phyloP scores from a whole-genome alignment of 2,797 vertebrate species.

The Petrocephalus sullivani region DNA sequence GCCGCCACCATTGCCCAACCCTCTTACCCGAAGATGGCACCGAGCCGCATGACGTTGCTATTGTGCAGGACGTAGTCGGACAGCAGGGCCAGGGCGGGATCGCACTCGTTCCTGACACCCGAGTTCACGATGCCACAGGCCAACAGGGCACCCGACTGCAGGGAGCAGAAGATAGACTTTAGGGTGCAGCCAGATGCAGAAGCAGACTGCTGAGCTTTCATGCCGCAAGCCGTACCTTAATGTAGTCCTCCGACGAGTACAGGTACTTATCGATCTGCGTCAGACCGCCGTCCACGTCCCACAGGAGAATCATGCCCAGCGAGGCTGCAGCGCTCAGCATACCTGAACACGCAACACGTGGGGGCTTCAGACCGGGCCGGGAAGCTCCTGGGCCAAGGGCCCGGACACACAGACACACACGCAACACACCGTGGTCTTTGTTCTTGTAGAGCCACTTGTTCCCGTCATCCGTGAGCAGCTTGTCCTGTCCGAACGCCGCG shows the following conservation, averaged over 20 bases:
- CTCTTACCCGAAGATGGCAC: slow-evolving; percentile 93
- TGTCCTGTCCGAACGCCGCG: slow-evolving; percentile 95
- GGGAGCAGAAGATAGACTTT: neutral
- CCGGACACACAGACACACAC: neutral
- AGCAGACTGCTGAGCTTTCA: neutral
- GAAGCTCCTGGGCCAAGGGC: neutral
- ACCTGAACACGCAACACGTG: slow-evolving; percentile 55
- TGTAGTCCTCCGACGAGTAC: slow-evolving; percentile 97
- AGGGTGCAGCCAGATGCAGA: neutral
- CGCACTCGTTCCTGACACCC: slow-evolving; percentile 94
- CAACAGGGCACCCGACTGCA: slow-evolving; percentile 89
- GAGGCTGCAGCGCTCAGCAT: slow-evolving; percentile 97
- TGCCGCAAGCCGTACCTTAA: slow-evolving; percentile 70
- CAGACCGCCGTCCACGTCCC: slow-evolving; percentile 95
- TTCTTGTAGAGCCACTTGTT: slow-evolving; percentile 99
- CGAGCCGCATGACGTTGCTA: slow-evolving; percentile 96
- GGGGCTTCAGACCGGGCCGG: neutral
- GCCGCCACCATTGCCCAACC: neutral
- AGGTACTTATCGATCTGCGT: slow-evolving; percentile 98
- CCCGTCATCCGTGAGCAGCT: slow-evolving; percentile 93
- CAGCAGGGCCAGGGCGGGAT: slow-evolving; percentile 89
- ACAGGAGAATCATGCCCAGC: slow-evolving; percentile 89
- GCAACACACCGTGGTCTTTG: slow-evolving; percentile 86
- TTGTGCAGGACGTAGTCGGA: slow-evolving; percentile 97
- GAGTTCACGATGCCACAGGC: slow-evolving; percentile 98